Evolutionary conservation across 2,797 vertebrate genomes (phyloP), one percentile per base, ranked within the genome.

Genomic region (Poecilia wingei): DNA sequence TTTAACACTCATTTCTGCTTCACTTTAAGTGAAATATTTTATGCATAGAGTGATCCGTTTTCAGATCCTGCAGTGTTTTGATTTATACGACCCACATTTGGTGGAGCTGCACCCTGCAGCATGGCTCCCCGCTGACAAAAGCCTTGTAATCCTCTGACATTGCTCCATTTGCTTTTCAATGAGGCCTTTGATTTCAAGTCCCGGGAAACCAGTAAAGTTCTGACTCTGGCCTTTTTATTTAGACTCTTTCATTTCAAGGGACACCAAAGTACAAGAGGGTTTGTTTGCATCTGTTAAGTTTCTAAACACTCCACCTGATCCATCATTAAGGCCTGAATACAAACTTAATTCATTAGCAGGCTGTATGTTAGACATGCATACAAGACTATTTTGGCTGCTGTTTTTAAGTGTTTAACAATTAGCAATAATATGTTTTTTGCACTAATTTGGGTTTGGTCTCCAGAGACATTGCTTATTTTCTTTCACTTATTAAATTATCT

Each of bases 81-180:
- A 79, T 41, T 45, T 73, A 55, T 73, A 77, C 64, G 43, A 49
- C 51, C 0, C 31, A 59, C 75, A 47, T 8, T 78, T n/a, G 83
- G 77, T 82, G 86, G 87, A 91, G 90, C 90, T 86, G 85, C 82
- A 61, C 83, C 88, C 81, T 86, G 78, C 76, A 74, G 70, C 79
- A 59, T 20, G 89, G 85, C 61, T 79, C 74, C 95, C 94, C 86
- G 93, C 95, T 93, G 96, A 82, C 92, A 13, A 51, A 81, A 87
- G 85, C 92, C 95, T 94, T 96, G 95, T 96, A 96, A 96, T 93
- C 94, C 92, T 92, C 93, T 95, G 94, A 95, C 93, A 94, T 95
- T 80, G 90, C 94, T 91, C 90, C 90, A 95, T 96, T 95, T 96
- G 95, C 84, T 95, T 95, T 91, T 95, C 91, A 96, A 96, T 95